These are phyloP conservation scores for Bettongia penicillata DNA, from an alignment of 2,113 vertebrate species.

Conservation along the genomic window DNA sequence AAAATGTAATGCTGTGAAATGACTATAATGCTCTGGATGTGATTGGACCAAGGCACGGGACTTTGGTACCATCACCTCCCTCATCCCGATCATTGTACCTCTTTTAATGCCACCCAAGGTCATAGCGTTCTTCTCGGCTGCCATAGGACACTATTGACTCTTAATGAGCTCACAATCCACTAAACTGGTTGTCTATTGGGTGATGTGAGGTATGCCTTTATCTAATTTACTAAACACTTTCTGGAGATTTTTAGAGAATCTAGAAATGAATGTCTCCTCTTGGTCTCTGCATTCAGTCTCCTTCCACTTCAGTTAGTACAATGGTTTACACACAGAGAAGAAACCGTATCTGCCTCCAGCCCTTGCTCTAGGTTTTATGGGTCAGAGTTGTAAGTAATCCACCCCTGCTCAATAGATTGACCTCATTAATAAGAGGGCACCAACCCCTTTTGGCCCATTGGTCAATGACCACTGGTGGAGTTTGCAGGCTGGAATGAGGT, in stretches of 20 bases:
- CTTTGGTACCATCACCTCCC: background rate
- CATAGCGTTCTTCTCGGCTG: background rate
- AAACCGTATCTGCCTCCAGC: background rate
- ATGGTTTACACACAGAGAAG: background rate
- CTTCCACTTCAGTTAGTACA: background rate
- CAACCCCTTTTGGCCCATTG: background rate
- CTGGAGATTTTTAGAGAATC: background rate
- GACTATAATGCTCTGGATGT: background rate
- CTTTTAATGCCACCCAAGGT: background rate
- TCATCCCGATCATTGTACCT: background rate
- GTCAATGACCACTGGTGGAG: background rate
- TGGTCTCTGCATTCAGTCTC: background rate
- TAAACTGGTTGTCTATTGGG: background rate
- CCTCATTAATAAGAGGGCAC: background rate
- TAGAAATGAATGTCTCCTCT: background rate
- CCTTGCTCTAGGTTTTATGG: background rate
- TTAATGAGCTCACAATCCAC: background rate
- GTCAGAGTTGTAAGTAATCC: background rate
- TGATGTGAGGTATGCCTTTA: background rate
- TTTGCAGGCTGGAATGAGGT: background rate
- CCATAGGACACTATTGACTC: background rate
- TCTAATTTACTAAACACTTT: background rate
- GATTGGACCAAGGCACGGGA: background rate
- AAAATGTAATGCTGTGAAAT: background rate
- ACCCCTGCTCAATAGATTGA: background rate